phyloP scores from a whole-genome alignment of 2,113 vertebrate genomes.

The Strix aluco region DNA sequence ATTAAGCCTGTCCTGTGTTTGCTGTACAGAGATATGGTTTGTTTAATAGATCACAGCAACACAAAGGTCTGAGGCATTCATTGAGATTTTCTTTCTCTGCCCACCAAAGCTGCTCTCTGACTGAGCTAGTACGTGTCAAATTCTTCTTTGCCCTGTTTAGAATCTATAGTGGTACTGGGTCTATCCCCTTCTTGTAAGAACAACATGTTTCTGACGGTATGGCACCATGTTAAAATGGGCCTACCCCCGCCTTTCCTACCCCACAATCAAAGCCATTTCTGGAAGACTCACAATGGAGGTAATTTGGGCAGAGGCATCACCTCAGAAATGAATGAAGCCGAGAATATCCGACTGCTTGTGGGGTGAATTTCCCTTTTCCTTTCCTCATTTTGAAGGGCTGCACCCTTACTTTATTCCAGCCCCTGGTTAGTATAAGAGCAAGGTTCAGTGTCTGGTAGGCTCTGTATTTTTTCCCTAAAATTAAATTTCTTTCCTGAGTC shows the following conservation, averaged over 20 bases:
- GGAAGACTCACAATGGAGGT: not conserved
- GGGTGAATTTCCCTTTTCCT: not conserved
- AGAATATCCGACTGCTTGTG: not conserved
- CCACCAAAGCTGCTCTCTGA: not conserved
- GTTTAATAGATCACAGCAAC: slow-evolving; percentile 6
- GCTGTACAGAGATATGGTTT: not conserved
- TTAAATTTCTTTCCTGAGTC: not conserved
- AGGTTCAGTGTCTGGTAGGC: not conserved
- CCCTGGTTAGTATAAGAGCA: not conserved
- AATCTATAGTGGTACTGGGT: not conserved
- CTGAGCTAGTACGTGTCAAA: not conserved
- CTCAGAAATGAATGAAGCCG: not conserved
- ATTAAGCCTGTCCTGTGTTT: slow-evolving; percentile 9
- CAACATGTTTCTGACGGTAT: not conserved
- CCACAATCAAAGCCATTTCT: not conserved
- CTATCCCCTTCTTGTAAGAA: not conserved
- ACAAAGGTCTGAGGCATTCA: not conserved
- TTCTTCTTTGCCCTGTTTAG: not conserved
- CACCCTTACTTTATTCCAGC: not conserved
- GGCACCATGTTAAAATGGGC: not conserved
- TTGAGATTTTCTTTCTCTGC: slow-evolving; percentile 12
- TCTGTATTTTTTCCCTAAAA: not conserved
- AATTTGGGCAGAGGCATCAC: not conserved
- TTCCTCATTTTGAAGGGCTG: not conserved
- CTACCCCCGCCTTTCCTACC: not conserved